Conservation (phyloP, 1,140 invertebrate genomes). For the Marisa cornuarietis region DNA sequence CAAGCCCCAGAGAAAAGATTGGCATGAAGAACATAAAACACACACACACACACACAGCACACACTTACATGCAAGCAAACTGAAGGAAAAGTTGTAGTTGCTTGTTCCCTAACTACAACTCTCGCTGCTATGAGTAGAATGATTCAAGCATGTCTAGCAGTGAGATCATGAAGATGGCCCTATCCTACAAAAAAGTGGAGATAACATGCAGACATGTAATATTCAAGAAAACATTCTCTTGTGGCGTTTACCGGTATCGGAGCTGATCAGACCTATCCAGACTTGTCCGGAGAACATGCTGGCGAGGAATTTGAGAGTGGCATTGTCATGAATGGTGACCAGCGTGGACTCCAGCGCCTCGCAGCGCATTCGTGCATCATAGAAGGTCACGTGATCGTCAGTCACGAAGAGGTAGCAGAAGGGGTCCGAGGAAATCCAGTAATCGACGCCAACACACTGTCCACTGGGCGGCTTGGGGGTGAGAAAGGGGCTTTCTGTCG, state of each 20-base stretch:
- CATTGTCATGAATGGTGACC: slow-evolving; percentile 22
- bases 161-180: no score
- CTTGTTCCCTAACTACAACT: not conserved
- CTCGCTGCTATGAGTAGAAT: no score
- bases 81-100: not conserved
- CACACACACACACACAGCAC: not conserved
- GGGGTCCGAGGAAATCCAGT: slow-evolving; percentile 27
- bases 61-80: not conserved
- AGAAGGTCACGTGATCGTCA: slow-evolving; percentile 19
- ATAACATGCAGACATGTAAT: not conserved
- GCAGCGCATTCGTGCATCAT: slow-evolving; percentile 33
- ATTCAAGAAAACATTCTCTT: not conserved
- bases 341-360: slow-evolving; percentile 24
- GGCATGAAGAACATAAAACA: not conserved
- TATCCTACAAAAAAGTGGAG: not conserved
- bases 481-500: slow-evolving; percentile 23
- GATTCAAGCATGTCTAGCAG: no score
- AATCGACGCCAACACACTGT: slow-evolving; percentile 20
- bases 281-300: not conserved
- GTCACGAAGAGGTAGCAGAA: slow-evolving; percentile 33
- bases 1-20: no score
- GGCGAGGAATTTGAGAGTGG: slow-evolving; percentile 3
- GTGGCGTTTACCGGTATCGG: not conserved
- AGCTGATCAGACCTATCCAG: slow-evolving; percentile 17
- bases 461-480: slow-evolving; percentile 35